phyloP scores from a whole-genome alignment of 2,113 vertebrate species.

The Balaeniceps rex region DNA sequence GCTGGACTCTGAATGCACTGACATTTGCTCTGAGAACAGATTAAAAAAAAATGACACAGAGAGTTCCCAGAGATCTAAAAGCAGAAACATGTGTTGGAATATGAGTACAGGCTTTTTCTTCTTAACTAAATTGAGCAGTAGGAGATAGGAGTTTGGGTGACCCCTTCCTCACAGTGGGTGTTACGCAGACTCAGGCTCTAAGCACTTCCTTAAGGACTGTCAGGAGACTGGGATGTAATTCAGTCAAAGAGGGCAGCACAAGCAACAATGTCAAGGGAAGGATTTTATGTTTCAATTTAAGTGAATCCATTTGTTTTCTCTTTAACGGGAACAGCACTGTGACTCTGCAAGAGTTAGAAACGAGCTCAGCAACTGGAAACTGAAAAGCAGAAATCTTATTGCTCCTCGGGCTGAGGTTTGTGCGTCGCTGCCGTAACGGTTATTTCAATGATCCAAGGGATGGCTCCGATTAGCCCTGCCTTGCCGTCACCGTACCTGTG shows the following conservation, averaged over 20 bases:
- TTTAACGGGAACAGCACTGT: constrained; percentile 11
- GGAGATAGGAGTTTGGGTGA: constrained; percentile 21
- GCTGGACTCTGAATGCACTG: background rate
- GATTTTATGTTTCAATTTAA: constrained; percentile 47
- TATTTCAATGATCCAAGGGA: background rate
- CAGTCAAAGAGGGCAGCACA: constrained; percentile 22
- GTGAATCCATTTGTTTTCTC: constrained; percentile 55
- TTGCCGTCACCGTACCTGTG: background rate
- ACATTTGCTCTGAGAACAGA: background rate
- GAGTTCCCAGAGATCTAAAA: constrained; percentile 23
- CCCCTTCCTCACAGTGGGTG: constrained; percentile 36
- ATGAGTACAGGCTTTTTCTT: background rate
- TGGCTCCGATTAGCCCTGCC: background rate
- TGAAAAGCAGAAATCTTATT: background rate
- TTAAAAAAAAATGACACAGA: background rate
- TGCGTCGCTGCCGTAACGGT: background rate
- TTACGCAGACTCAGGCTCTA: background rate
- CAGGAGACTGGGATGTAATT: constrained; percentile 9
- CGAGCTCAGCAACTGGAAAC: constrained; percentile 33
- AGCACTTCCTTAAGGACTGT: constrained; percentile 44
- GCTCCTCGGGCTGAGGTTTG: background rate
- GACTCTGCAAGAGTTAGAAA: constrained; percentile 41
- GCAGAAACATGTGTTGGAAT: constrained; percentile 62
- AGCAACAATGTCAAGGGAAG: constrained; percentile 24
- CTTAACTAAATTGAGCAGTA: background rate